Evolutionary conservation across 2,797 vertebrate genomes (phyloP), one percentile per base, ranked within the genome.

Genomic region (Ctenopoma kingsleyae): DNA sequence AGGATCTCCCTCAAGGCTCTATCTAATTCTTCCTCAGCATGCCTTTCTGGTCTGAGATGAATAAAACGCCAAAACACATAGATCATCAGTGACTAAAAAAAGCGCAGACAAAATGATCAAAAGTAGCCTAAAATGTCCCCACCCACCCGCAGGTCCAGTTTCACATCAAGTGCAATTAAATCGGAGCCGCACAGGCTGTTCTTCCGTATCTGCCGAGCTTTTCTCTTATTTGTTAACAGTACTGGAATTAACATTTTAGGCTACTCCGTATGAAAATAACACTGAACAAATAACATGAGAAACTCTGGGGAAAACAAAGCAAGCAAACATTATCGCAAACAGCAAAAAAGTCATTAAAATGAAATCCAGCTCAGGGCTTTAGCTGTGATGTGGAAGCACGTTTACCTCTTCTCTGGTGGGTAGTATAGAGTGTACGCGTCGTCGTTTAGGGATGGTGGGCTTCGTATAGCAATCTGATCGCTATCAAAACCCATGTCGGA

Each of bases 1-100:
- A 97, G 94, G 92, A 96, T 95, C 94, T 95, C 96, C 94, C 96
- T 96, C 93, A 97, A 97, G 94, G 96, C 96, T 96, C 96, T 96
- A 95, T 95, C 95, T 95, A 98, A 96, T 92, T 97, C 95, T 91
- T 95, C 96, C 91, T 96, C 96, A 93, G 96, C 95, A 91, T 96
- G 95, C 94, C 96, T 97, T 92, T 90, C 93, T 92, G 94, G 79
- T 94, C 87, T 94, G 93, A 86, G 91, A 92, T 87, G 92, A 43
- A 91, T 95, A 92, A 93, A 93, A 93, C 88, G 91, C 93, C 91
- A 92, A 90, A 92, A 94, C 89, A 93, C 87, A 94, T 83, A 91
- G 80, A 90, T 88, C 80, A 83, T 93, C 90, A 93, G 91, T 88
- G 86, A 92, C 85, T 81, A 66, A 35, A 36, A 73, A 80, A 86